These are phyloP conservation scores for Boloria euphrosyne DNA, from an alignment of 2,888 invertebrate genomes.

Conservation along the genomic window DNA sequence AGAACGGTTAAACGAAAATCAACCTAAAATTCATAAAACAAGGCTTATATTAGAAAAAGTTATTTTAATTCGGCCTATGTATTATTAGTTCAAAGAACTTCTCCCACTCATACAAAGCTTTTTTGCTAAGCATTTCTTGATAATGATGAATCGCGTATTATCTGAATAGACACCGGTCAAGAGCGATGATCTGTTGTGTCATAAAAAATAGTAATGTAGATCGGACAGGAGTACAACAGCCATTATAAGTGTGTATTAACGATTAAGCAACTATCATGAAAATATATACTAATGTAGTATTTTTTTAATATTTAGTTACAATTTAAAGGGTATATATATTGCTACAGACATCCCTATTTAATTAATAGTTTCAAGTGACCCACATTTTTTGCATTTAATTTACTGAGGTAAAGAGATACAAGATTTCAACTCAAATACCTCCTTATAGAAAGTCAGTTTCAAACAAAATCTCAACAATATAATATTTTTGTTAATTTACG, in stretches of 20 bases:
- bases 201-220: conserved; percentile 32
- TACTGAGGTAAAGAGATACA: no score
- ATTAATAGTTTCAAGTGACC: no score
- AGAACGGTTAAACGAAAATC: conserved; percentile 2
- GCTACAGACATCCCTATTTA: no score
- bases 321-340: no score
- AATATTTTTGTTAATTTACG: no score
- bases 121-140: conserved; percentile 65
- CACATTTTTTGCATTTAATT: no score
- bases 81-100: conserved; percentile 61
- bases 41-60: conserved; percentile 12
- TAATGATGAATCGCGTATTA: conserved; percentile 66
- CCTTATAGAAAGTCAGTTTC: no score
- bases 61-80: conserved; percentile 12
- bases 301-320: neutral
- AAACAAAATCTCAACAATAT: no score
- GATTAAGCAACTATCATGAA: conserved; percentile 2
- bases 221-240: conserved; percentile 30
- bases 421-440: no score
- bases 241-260: conserved; percentile 8
- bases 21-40: conserved; percentile 20
- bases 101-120: conserved; percentile 58
- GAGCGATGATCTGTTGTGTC: conserved; percentile 39
- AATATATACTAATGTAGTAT: neutral
- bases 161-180: conserved; percentile 55